Base-by-base conservation (phyloP, 1,140 invertebrate genomes). In the Eupristina koningsbergeri region DNA sequence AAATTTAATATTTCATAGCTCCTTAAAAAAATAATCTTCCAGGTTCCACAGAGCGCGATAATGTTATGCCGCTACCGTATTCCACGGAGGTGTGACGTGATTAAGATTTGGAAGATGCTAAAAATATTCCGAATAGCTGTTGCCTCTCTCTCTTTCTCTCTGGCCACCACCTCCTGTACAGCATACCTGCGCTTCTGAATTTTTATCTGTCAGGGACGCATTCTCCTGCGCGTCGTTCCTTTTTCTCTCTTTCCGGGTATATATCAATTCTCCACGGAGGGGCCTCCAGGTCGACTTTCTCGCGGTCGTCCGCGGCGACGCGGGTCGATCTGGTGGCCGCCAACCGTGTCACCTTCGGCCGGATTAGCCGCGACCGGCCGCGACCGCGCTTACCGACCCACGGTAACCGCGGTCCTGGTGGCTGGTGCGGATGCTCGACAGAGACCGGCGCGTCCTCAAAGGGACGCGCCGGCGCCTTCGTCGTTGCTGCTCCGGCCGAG, bases 1-100 rank as follows among this genome's bases (percentile, higher is more conserved):
- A 84, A 84, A 84, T 84, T 80, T 84, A 80, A 84, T 84, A 80
- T 80, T 84, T 84, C 82, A 84, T 84, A 84, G 82, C 76, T 84
- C 67, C 81, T 83, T 83, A 61, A 83, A 83, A 83, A 83, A 83
- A 83, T 83, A 83, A 83, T 83, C 74, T 76, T 39, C 50, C 74
- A 76, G 45, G 73, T 75, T 75, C 73, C 67, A 78, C 58, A 64
- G 76, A 63, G 53, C 26, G 67, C 76, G 82, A 84, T 84, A 84
- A 84, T 84, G 82, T 80, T 80, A 84, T 84, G 77, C 82, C 41
- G 82, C 82, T 84, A 84, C 82, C 82, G 82, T 84, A 80, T 84
- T 84, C 82, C 82, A 84, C 82, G 29, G 77, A 84, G 82, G 82
- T 84, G 82, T 84, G 82, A 84, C 82, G 77, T 80, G 76, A 84